phyloP scores from a whole-genome alignment of 2,888 invertebrate species.

The Agriopis leucophaearia region DNA sequence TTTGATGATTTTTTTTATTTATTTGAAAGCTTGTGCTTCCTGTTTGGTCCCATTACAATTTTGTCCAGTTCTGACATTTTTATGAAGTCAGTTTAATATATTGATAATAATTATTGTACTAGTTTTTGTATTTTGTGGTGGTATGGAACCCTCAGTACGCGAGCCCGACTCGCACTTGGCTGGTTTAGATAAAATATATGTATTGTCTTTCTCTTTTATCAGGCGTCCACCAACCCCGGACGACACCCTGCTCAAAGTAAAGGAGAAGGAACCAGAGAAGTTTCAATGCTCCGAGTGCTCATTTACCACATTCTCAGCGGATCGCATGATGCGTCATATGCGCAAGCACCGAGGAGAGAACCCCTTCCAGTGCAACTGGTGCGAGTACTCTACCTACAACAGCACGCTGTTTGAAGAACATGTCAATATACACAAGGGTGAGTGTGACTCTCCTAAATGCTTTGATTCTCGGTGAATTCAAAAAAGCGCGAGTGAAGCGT shows the following conservation, averaged over 20 bases:
- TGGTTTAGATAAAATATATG: too few relatives aligned
- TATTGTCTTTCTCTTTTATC: neutral
- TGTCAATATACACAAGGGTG: slow-evolving; percentile 70
- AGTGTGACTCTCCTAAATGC: neutral
- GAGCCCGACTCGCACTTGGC: too few relatives aligned
- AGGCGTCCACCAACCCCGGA: slow-evolving; percentile 22
- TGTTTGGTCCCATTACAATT: too few relatives aligned
- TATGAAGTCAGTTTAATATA: too few relatives aligned
- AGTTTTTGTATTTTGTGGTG: too few relatives aligned
- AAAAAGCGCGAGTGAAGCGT: neutral
- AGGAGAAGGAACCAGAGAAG: slow-evolving; percentile 3
- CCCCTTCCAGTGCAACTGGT: slow-evolving; percentile 74
- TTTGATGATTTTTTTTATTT: too few relatives aligned
- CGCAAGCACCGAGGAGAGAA: slow-evolving; percentile 67
- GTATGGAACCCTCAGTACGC: too few relatives aligned
- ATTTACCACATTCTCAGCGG: slow-evolving; percentile 35
- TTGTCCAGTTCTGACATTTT: too few relatives aligned
- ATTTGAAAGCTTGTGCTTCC: too few relatives aligned
- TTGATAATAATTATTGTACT: too few relatives aligned
- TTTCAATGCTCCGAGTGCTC: slow-evolving; percentile 25
- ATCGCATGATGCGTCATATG: slow-evolving; percentile 66
- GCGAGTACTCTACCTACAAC: slow-evolving; percentile 74
- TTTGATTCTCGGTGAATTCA: neutral
- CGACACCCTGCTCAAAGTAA: neutral
- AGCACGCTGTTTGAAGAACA: slow-evolving; percentile 73